These are phyloP conservation scores for Megalops cyprinoides DNA, from an alignment of 2,797 vertebrate species.

Conservation along the genomic window DNA sequence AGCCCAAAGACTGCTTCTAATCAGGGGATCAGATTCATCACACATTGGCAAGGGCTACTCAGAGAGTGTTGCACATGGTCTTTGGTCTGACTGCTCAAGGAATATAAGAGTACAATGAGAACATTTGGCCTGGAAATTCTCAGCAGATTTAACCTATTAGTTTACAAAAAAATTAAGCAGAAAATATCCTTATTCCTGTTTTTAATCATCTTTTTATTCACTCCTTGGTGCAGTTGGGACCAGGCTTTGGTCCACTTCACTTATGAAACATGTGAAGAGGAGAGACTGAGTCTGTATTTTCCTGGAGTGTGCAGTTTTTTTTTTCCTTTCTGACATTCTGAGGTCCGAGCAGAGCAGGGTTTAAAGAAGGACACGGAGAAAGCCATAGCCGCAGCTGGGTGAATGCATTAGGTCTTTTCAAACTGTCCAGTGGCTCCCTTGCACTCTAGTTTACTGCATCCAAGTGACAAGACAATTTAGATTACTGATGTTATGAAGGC, in stretches of 20 bases:
- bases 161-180: background rate
- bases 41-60: background rate
- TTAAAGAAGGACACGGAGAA: background rate
- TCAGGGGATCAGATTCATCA: background rate
- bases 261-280: background rate
- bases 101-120: background rate
- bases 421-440: background rate
- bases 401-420: background rate
- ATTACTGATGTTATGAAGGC: background rate
- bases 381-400: background rate
- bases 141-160: background rate
- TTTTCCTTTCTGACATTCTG: no score
- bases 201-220: background rate
- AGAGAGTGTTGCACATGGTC: background rate
- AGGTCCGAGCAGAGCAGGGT: background rate
- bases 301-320: background rate
- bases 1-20: background rate
- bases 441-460: background rate
- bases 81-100: background rate
- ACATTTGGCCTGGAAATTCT: background rate
- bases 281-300: background rate
- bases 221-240: background rate
- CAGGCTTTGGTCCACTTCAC: background rate
- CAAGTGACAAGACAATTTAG: background rate
- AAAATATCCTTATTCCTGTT: background rate